Conservation (phyloP, 1,140 invertebrate species). For the Mercenaria mercenaria region DNA sequence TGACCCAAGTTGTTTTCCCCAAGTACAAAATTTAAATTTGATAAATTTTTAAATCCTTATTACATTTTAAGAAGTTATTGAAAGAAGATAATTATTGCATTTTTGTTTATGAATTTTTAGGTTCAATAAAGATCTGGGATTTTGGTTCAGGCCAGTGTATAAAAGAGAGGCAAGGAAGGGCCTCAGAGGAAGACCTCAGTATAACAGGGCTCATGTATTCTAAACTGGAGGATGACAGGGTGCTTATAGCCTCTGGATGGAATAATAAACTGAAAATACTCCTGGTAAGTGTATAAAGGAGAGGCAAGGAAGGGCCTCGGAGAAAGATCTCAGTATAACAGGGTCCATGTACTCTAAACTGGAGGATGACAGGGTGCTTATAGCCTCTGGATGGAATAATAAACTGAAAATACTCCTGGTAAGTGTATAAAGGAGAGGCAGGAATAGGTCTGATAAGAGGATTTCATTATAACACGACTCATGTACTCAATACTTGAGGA, state of each 20-base stretch:
- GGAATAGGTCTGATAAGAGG: conserved; percentile 74
- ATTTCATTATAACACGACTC: conserved; percentile 79
- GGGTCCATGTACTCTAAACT: conserved; percentile 75
- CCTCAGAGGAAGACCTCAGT: conserved; percentile 79
- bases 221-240: conserved; percentile 74
- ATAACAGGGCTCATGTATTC: conserved; percentile 79
- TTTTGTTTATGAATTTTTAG: conserved; percentile 63
- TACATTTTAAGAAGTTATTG: too few species aligned
- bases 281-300: conserved; percentile 80
- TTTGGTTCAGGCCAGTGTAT: conserved; percentile 84
- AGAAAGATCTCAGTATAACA: conserved; percentile 81
- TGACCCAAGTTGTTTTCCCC: too few species aligned
- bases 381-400: conserved; percentile 82
- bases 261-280: conserved; percentile 83
- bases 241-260: conserved; percentile 81
- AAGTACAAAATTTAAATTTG: too few species aligned
- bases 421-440: conserved; percentile 75
- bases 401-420: conserved; percentile 82
- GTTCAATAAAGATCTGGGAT: conserved; percentile 85
- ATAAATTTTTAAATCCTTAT: too few species aligned
- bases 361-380: conserved; percentile 78
- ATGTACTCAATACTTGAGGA: conserved; percentile 75
- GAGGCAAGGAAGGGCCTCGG: conserved; percentile 65
- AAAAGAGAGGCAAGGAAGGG: conserved; percentile 73
- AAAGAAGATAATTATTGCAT: too few species aligned